A percentile compares a stretch with the other conserved stretches of the same genome.
Evolutionary conservation across 2,888 invertebrate species (phyloP).

Genomic region (Priocnemis perturbator): DNA sequence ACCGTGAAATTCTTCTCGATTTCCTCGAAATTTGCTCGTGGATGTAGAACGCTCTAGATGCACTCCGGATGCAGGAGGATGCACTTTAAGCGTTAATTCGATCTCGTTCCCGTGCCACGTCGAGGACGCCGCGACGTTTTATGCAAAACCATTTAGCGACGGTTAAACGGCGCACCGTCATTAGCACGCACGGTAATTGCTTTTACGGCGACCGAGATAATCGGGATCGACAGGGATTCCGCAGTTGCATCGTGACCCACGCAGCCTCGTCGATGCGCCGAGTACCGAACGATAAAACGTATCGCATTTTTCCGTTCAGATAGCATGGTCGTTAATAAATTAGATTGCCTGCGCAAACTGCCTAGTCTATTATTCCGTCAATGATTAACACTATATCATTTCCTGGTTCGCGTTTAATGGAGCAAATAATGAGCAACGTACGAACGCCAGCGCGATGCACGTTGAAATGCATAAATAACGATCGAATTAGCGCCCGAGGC

Average conservation of each 20-base stretch:
- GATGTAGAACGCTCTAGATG: neutral
- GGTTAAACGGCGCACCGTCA: constrained; percentile 29
- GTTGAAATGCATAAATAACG: no score
- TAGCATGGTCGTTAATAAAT: no score
- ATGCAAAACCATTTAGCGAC: constrained; percentile 30
- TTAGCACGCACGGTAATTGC: constrained; percentile 40
- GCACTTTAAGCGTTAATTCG: constrained; percentile 47
- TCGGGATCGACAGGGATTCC: constrained; percentile 18
- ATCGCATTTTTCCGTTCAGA: neutral
- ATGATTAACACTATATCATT: no score
- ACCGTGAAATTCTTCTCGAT: no score
- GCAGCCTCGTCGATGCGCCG: neutral
- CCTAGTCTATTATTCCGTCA: no score
- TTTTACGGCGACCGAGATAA: constrained; percentile 26
- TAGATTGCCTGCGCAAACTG: no score
- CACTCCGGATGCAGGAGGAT: constrained; percentile 15
- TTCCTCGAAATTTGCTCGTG: neutral
- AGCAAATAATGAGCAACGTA: no score
- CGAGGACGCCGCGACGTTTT: constrained; percentile 37
- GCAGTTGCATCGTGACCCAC: neutral
- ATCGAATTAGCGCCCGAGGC: no score
- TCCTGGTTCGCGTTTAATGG: no score
- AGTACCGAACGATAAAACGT: neutral
- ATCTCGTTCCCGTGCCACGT: constrained; percentile 33
- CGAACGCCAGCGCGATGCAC: no score